Base-by-base conservation (phyloP, 2,797 vertebrate species). In the Darevskia nairensis region DNA sequence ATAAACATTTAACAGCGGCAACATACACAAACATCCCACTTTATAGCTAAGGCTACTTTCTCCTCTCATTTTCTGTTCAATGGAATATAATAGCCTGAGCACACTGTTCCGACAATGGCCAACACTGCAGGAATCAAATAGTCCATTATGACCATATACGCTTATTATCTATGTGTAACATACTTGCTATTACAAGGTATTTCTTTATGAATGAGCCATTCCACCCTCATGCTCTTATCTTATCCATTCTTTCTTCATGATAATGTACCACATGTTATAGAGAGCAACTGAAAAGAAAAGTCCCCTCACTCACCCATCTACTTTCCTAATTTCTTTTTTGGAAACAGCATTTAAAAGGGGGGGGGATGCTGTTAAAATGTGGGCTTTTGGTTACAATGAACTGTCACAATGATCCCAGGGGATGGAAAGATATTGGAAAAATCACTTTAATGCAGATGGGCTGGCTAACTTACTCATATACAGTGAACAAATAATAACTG, bases 131-230 rank as follows among this genome's bases (percentile, higher is more conserved):
- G 93, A 95, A 96, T 96, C 96, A 96, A 96, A 96, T 94, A 90
- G 89, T 90, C 76, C 77, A 89, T 93, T 88, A 80, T 85, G 93
- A 95, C 95, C 94, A 92, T 94, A 95, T 91, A 92, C 87, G 50
- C 87, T 92, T 91, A 92, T 93, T 95, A 91, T 89, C 91, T 93
- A 91, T 95, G 96, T 94, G 82, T 90, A 94, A 91, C 89, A 92
- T 93, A 92, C 90, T 95, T 96, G 95, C 94, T 95, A 96, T 96
- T 94, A 61, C 55, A 94, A 84, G 87, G 89, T 95, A 96, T 96
- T 96, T 96, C 92, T 93, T 96, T 96, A 96, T 96, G 95, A 95
- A 96, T 96, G 94, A 93, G 80, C 19, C 85, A 91, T 94, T 94
- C 89, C 86, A 83, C 78, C 32, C 90, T 95, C 91, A 90, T 0